Base-by-base conservation (phyloP, 2,113 vertebrate species). In the Plestiodon gilberti region DNA sequence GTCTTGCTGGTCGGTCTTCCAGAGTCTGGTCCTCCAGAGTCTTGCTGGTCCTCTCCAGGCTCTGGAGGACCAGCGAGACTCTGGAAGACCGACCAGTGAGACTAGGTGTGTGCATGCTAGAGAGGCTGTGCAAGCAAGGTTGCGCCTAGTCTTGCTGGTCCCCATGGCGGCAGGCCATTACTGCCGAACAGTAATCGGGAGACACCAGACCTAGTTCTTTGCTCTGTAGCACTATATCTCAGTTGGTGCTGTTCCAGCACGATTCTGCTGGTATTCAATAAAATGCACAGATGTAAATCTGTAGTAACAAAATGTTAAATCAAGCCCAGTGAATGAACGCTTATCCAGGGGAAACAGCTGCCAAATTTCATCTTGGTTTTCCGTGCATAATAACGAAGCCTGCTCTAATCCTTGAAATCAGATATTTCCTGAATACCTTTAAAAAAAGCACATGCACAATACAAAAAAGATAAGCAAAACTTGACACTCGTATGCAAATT, bases 181-280 rank as follows among this genome's bases (percentile, higher is more conserved):
- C n/a, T n/a, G n/a, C n/a, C n/a, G 17, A 73, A 88, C 81, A 87
- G 64, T 78, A 77, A 94, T 73, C 59, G 64, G 59, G 87, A 90
- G 59, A 6, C 23, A 82, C 79, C 88, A 78, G 70, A 77, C 52
- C 88, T 79, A n/a, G 18, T 85, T 81, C 69, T 81, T 57, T 55
- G 23, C 22, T 59, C 4, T 48, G 40, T 30, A 80, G 22, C 40
- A 7, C 20, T 28, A 57, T 62, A 82, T n/a, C 80, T 88, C 82
- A n/a, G 48, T 91, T 89, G 87, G 86, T 61, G 15, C 65, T 78
- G 71, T 90, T 83, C 83, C 80, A 81, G 69, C 59, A 67, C 67
- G 87, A 91, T 90, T 81, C 82, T 17, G 14, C 80, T 59, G 57
- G 65, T 85, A 87, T 59, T 83, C 84, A 84, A 90, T 62, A 69